Conservation (phyloP, 2,888 invertebrate species). For the Nephrotoma flavescens region DNA sequence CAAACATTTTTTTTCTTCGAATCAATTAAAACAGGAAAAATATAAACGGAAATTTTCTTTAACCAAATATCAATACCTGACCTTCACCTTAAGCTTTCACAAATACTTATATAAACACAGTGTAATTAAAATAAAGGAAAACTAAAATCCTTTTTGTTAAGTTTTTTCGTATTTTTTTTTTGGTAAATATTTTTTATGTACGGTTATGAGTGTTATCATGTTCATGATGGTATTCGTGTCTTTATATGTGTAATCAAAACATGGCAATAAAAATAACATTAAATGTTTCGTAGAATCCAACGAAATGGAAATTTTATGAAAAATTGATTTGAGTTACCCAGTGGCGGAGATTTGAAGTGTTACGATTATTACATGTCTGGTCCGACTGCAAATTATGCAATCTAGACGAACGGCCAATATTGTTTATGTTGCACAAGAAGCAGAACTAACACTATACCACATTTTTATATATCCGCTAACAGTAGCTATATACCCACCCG, state of each 20-base stretch:
- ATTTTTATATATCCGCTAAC: too few species aligned
- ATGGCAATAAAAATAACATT: neutral
- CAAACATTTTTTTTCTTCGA: neutral
- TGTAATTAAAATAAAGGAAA: neutral
- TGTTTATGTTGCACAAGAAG: too few species aligned
- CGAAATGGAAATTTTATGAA: neutral
- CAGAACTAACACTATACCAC: too few species aligned
- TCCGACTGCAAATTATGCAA: too few species aligned
- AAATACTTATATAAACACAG: neutral
- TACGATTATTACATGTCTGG: too few species aligned
- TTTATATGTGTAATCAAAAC: neutral
- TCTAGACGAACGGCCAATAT: too few species aligned
- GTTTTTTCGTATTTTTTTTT: neutral
- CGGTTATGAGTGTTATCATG: neutral
- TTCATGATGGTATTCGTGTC: neutral
- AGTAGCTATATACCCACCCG: too few species aligned
- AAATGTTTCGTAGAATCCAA: neutral
- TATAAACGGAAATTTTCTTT: neutral
- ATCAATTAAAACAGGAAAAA: neutral
- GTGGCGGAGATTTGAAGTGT: too few species aligned
- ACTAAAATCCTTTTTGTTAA: neutral
- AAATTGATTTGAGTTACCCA: neutral
- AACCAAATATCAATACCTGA: neutral
- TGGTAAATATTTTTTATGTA: neutral
- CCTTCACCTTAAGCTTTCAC: neutral